A percentile compares a stretch with the other conserved stretches of the same genome.
phyloP scores from a whole-genome alignment of 2,888 invertebrate species.

The Lacanobia wlatinum region DNA sequence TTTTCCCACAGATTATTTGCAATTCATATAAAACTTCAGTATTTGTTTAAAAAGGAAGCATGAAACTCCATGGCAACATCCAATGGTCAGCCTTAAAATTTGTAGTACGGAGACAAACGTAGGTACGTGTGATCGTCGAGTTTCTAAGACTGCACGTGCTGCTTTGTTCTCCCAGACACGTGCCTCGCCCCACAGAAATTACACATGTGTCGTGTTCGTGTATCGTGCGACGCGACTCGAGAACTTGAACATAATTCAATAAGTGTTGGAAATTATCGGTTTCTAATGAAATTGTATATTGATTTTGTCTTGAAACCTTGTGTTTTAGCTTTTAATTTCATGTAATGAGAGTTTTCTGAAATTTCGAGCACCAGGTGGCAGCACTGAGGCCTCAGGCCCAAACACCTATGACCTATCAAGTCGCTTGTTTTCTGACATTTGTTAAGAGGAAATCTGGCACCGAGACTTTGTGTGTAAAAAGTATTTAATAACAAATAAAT shows the following conservation, averaged over 20 bases:
- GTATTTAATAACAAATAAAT: too few relatives aligned
- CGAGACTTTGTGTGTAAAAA: too few relatives aligned
- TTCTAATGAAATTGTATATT: not conserved
- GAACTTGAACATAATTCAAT: constrained; percentile 36
- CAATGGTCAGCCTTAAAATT: not conserved
- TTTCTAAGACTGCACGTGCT: constrained; percentile 23
- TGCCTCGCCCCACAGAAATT: not conserved
- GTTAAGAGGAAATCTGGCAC: too few relatives aligned
- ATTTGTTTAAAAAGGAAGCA: not conserved
- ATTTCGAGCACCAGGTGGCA: too few relatives aligned
- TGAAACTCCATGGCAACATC: not conserved
- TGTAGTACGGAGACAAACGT: constrained; percentile 17
- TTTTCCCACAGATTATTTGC: too few relatives aligned
- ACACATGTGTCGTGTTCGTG: constrained; percentile 19
- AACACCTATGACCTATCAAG: too few relatives aligned
- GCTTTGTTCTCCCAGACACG: constrained; percentile 25
- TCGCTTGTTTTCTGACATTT: too few relatives aligned
- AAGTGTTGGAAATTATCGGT: constrained; percentile 25
- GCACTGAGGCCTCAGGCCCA: too few relatives aligned
- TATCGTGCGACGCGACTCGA: not conserved
- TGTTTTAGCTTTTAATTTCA: not conserved
- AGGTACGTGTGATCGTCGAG: not conserved
- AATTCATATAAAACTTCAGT: too few relatives aligned
- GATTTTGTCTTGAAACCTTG: not conserved
- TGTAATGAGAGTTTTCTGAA: too few relatives aligned